phyloP scores from a whole-genome alignment of 2,113 vertebrate genomes.

The Aix galericulata region DNA sequence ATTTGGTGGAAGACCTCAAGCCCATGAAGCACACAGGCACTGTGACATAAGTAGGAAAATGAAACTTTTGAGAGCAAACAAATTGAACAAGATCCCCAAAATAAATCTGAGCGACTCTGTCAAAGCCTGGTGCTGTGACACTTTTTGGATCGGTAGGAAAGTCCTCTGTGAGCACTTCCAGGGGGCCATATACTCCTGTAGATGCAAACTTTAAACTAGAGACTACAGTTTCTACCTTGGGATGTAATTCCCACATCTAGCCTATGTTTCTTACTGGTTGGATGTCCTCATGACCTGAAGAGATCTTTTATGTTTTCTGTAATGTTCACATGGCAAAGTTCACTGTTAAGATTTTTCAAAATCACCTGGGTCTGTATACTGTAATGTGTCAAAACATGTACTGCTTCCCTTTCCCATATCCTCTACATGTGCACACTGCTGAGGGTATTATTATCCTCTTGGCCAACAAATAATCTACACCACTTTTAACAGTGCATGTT shows the following conservation, averaged over 20 bases:
- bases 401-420: neutral
- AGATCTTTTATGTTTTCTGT: neutral
- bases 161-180: neutral
- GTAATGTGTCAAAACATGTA: neutral
- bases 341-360: neutral
- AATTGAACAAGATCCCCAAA: neutral
- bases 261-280: neutral
- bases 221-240: neutral
- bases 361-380: neutral
- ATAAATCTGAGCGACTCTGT: neutral
- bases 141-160: neutral
- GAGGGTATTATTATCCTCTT: neutral
- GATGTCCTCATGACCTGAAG: neutral
- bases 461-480: neutral
- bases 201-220: neutral
- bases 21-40: rapidly evolving
- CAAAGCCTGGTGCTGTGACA: neutral
- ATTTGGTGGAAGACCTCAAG: neutral
- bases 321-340: neutral
- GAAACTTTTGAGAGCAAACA: neutral
- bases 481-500: neutral
- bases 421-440: neutral
- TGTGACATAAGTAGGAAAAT: neutral
- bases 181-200: neutral
- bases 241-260: neutral